Evolutionary conservation across 2,888 invertebrate species (phyloP).

Genomic region (Torymus auratus): DNA sequence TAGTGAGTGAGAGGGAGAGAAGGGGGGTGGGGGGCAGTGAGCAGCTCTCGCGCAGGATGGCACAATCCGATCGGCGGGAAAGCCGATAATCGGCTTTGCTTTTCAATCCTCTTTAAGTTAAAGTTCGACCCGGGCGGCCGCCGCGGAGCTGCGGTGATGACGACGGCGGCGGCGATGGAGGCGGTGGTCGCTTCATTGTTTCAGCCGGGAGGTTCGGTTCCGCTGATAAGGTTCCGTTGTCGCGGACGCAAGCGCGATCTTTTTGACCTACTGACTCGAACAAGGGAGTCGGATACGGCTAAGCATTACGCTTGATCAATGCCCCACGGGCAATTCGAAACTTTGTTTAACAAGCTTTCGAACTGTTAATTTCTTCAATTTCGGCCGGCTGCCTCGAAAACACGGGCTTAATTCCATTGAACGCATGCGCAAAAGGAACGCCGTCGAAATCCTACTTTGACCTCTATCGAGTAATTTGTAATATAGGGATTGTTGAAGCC

Average conservation of each 20-base stretch:
- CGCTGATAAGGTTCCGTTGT: conserved; percentile 25
- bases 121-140: conserved; percentile 35
- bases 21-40: background rate
- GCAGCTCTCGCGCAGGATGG: background rate
- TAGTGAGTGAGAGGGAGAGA: background rate
- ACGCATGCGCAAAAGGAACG: no score
- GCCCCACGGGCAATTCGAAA: background rate
- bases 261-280: conserved; percentile 23
- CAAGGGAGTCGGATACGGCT: background rate
- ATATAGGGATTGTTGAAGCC: no score
- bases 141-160: conserved; percentile 1
- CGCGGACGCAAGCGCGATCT: background rate
- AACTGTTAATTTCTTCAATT: no score
- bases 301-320: background rate
- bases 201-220: background rate
- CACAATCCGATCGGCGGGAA: background rate
- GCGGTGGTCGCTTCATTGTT: conserved; percentile 31
- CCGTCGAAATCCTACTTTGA: no score
- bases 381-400: background rate
- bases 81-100: conserved; percentile 56
- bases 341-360: background rate
- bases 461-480: no score
- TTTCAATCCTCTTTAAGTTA: conserved; percentile 52
- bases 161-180: background rate
- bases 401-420: no score